Evolutionary conservation across 2,797 vertebrate species (phyloP), one percentile per base, ranked within the genome.

Genomic region (Acanthopagrus latus): DNA sequence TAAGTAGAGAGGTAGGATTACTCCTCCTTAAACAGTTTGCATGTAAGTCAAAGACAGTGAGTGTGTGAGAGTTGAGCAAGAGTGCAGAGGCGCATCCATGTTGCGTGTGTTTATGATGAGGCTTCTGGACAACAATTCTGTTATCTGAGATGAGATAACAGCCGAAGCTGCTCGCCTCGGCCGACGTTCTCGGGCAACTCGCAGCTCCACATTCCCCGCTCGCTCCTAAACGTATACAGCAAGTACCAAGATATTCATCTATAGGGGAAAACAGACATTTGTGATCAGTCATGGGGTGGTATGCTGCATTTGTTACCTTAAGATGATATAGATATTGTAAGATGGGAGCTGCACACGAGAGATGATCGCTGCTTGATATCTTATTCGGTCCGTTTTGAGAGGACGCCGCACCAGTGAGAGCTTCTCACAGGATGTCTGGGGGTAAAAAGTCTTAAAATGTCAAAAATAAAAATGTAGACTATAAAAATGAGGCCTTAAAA

Each of bases 71-170:
- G 48, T 20, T 64, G 46, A 71, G 65, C 58, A 52, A 59, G 60
- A 78, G 73, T 64, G 64, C 74, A 76, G 82, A 71, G 74, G 65
- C 56, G 43, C 43, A 66, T 83, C 66, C 60, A 47, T 69, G 77
- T 91, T 88, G 80, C 86, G 82, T 91, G 93, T 90, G 83, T 86
- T 85, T 79, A 68, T 77, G 83, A 92, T 89, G 80, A 71, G 75
- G 57, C 54, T 81, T 87, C 76, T 86, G 87, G 80, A 90, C 80
- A 91, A 91, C 88, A 88, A 90, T 57, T 71, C 56, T 27, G 71
- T 85, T 90, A 88, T 92, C 91, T 87, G 78, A 86, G 86, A 91
- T 77, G 60, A 92, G 93, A 94, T 94, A 90, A 88, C 54, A 41
- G 76, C 74, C 51, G 41, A 55, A 76, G 83, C 91, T 87, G 86